Evolutionary conservation across 1,140 invertebrate genomes (phyloP).

Genomic region (Caerostris darwini): DNA sequence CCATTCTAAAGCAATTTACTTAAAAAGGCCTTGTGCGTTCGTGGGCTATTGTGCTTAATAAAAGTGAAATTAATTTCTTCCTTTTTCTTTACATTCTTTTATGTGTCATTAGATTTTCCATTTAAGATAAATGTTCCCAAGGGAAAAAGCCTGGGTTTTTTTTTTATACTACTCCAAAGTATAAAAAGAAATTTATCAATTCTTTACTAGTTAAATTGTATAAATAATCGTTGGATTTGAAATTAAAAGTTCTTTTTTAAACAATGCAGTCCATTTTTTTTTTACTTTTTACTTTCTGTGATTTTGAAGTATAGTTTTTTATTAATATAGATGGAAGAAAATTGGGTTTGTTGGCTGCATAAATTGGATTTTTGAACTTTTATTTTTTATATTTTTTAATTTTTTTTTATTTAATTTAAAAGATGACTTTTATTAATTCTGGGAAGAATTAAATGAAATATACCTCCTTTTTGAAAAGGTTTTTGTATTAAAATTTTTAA

Average conservation of each 20-base stretch:
- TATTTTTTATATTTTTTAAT: background rate
- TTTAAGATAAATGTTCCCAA: slow-evolving; percentile 47
- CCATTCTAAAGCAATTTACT: slow-evolving; percentile 67
- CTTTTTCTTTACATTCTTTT: slow-evolving; percentile 56
- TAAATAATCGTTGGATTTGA: slow-evolving; percentile 50
- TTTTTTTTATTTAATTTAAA: background rate
- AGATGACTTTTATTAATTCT: background rate
- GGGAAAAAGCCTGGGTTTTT: background rate
- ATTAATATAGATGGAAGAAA: background rate
- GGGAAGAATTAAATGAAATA: background rate
- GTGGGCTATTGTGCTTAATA: slow-evolving; percentile 46
- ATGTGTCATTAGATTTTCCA: slow-evolving; percentile 64
- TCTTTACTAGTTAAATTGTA: slow-evolving; percentile 62
- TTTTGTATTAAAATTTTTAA: background rate
- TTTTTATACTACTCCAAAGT: slow-evolving; percentile 17
- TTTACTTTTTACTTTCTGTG: background rate
- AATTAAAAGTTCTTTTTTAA: slow-evolving; percentile 23
- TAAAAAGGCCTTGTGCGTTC: slow-evolving; percentile 8
- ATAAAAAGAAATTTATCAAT: slow-evolving; percentile 51
- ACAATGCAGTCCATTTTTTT: background rate
- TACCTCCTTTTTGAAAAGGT: background rate
- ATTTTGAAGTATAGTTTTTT: background rate
- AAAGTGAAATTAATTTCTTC: slow-evolving; percentile 68
- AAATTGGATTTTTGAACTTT: background rate
- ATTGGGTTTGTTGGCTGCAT: background rate